These are phyloP conservation scores for Dicerorhinus sumatrensis DNA, from an alignment of 2,113 vertebrate species.

Conservation along the genomic window DNA sequence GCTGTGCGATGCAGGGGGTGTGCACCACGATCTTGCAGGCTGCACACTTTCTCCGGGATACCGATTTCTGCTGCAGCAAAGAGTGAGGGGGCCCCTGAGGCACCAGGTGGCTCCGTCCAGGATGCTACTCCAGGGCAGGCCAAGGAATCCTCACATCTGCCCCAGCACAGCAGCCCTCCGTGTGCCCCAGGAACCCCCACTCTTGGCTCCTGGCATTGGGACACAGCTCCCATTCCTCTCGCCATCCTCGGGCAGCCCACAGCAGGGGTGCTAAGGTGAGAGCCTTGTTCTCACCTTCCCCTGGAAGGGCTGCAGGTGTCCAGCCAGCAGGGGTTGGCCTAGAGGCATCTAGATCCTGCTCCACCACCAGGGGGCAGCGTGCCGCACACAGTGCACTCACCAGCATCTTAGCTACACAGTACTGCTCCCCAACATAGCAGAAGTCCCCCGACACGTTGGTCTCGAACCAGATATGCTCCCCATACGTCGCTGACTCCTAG, in stretches of 20 bases:
- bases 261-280: neutral
- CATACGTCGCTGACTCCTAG: constrained; percentile 94
- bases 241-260: neutral
- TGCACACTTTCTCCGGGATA: constrained; percentile 94
- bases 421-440: constrained; percentile 97
- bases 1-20: constrained; percentile 94
- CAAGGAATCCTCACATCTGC: neutral
- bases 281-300: neutral
- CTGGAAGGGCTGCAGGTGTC: neutral
- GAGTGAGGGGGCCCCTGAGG: constrained; percentile 45
- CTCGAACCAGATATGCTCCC: constrained; percentile 98
- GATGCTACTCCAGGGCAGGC: neutral
- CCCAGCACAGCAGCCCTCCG: neutral
- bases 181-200: neutral
- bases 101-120: neutral
- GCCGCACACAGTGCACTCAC: constrained; percentile 85
- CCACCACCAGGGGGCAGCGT: constrained; percentile 57
- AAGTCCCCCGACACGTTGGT: constrained; percentile 96
- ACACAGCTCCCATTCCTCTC: neutral
- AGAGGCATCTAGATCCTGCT: accelerated
- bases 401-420: constrained; percentile 95
- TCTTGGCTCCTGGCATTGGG: neutral
- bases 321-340: accelerated
- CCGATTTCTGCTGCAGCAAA: constrained; percentile 92
- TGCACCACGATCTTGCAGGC: constrained; percentile 97